Evolutionary conservation across 2,888 invertebrate species (phyloP).

Genomic region (Cheilosia grossa): DNA sequence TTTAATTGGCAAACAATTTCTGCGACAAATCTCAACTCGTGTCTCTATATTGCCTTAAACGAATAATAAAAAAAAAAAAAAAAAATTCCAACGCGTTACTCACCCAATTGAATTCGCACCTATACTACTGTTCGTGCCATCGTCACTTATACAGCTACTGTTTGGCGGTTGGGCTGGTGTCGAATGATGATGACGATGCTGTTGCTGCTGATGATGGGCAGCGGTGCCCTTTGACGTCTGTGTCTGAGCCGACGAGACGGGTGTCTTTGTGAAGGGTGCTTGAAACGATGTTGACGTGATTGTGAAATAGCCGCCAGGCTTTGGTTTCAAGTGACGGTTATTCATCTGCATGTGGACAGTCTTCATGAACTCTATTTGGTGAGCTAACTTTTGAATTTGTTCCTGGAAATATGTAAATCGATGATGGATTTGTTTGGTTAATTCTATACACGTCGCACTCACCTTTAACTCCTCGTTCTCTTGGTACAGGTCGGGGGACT

Average conservation of each 20-base stretch:
- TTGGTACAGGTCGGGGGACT: slow-evolving; percentile 93
- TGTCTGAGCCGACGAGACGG: slow-evolving; percentile 81
- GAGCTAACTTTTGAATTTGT: slow-evolving; percentile 94
- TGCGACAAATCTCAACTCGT: too few relatives aligned
- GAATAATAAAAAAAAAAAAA: neutral
- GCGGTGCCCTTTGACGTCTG: slow-evolving; percentile 79
- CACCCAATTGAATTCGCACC: slow-evolving; percentile 79
- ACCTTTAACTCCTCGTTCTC: slow-evolving; percentile 96
- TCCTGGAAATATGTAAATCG: slow-evolving; percentile 85
- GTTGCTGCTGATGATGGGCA: slow-evolving; percentile 39
- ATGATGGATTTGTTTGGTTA: neutral
- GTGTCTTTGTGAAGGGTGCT: slow-evolving; percentile 82
- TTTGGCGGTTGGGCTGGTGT: slow-evolving; percentile 70
- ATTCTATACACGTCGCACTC: slow-evolving; percentile 55
- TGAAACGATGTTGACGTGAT: slow-evolving; percentile 85
- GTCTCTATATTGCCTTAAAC: too few relatives aligned
- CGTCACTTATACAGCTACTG: slow-evolving; percentile 77
- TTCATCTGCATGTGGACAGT: slow-evolving; percentile 97
- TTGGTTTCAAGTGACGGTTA: slow-evolving; percentile 93
- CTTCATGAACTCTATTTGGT: slow-evolving; percentile 96
- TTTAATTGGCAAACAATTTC: slow-evolving; percentile 10
- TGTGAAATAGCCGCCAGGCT: slow-evolving; percentile 92
- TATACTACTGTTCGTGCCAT: slow-evolving; percentile 77
- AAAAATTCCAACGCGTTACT: slow-evolving; percentile 27
- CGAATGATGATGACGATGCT: slow-evolving; percentile 36